Percentiles rank a stretch among this genome's conserved stretches.
phyloP scores from a whole-genome alignment of 2,888 invertebrate species.

The Idaea straminata region DNA sequence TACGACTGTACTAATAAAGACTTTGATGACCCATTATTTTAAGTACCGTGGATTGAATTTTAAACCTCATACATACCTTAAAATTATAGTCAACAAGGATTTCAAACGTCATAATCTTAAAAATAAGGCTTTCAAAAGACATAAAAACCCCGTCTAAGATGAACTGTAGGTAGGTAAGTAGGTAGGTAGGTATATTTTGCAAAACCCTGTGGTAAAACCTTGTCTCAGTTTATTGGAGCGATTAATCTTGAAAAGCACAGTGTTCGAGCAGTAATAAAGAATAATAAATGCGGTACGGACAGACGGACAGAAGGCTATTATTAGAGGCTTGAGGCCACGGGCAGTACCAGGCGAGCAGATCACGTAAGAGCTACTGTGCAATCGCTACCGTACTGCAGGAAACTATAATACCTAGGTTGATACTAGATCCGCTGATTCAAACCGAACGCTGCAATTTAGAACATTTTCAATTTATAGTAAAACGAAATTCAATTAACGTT shows the following conservation, averaged over 20 bases:
- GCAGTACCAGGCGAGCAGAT: conserved; percentile 45
- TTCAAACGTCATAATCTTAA: not conserved
- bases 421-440: conserved; percentile 14
- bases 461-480: not conserved
- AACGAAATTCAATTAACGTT: not conserved
- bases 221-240: conserved; percentile 19
- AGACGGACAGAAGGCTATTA: conserved; percentile 35
- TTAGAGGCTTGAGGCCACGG: conserved; percentile 41
- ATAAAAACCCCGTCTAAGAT: not conserved
- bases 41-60: conserved; percentile 24
- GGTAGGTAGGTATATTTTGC: not conserved
- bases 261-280: conserved; percentile 35
- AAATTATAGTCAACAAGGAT: not conserved
- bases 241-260: conserved; percentile 32
- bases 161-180: not conserved
- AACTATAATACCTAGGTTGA: conserved; percentile 26
- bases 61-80: conserved; percentile 4
- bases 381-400: conserved; percentile 31
- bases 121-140: not conserved
- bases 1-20: conserved; percentile 16
- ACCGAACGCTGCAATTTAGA: not conserved
- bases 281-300: conserved; percentile 38
- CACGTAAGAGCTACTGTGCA: conserved; percentile 46
- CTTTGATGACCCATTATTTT: conserved; percentile 27
- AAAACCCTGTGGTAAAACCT: not conserved